Percentiles rank a stretch among this genome's conserved stretches.
Evolutionary conservation across 2,113 vertebrate genomes (phyloP).

Genomic region (Otis tarda): DNA sequence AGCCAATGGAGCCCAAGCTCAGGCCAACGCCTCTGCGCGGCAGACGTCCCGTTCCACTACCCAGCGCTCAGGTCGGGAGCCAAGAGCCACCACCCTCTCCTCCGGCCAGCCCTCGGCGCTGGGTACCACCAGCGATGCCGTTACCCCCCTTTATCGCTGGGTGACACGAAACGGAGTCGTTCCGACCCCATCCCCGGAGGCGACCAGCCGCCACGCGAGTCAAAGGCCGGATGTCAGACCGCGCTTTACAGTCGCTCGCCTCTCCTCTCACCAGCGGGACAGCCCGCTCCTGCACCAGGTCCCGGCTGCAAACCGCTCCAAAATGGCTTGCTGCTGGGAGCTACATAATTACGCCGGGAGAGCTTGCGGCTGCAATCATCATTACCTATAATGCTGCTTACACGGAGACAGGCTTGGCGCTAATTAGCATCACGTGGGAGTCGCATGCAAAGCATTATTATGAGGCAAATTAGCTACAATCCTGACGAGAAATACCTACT

Average conservation of each 20-base stretch:
- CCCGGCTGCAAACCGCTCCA: not conserved
- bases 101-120: not conserved
- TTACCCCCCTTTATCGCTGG: accelerated
- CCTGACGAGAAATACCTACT: not conserved
- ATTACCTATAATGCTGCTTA: not conserved
- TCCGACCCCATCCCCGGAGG: not conserved
- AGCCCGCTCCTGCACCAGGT: not conserved
- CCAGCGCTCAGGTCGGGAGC: accelerated
- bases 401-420: not conserved
- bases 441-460: not conserved
- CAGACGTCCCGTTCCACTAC: accelerated
- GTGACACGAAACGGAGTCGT: not conserved
- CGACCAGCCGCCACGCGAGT: not conserved
- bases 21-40: accelerated
- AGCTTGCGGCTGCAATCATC: not conserved
- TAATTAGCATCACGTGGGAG: not conserved
- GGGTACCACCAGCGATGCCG: not conserved
- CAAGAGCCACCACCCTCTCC: not conserved
- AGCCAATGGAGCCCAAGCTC: accelerated
- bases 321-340: not conserved
- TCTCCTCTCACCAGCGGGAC: not conserved
- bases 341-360: not conserved
- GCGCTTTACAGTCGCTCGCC: not conserved
- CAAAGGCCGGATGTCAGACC: not conserved
- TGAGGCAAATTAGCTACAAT: not conserved